Base-by-base conservation (phyloP, 2,113 vertebrate genomes). In the Monopterus albus region DNA sequence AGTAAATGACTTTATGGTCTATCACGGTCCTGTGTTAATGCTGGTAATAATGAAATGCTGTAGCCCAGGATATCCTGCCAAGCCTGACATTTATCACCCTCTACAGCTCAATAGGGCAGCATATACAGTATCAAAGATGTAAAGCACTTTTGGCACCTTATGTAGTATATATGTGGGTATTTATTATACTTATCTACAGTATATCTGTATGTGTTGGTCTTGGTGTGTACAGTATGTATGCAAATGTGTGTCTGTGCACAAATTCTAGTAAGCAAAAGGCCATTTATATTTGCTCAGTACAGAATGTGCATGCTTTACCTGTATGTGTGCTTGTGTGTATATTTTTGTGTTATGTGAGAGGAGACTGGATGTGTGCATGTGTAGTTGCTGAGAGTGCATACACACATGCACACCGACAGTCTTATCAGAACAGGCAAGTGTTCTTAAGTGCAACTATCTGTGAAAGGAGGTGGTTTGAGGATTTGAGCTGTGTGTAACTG, bases 381-480 rank as follows among this genome's bases (percentile, higher is more conserved):
- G 1, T 28, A 29, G 25, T 46, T 46, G 49, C 20, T 10, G 17
- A 28, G 61, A 5, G 2, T 58, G 67, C 52, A 56, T 25, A 35
- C 12, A 74, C 51, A 35, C 40, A 59, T 67, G 26, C 58, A 4
- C n/a, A 8, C 58, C 64, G 79, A 67, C 63, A 53, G 61, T 45
- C 68, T 85, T 79, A 87, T 87, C 81, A 65, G 20, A 29, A 73
- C 15, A 7, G 47, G 46, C 46, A 69, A 69, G 78, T 59, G 68
- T 53, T 85, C 65, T 83, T 79, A 67, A 81, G 69, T 72, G 71
- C 66, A 78, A 28, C 57, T 77, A 62, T 81, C 74, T 66, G 49
- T 70, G 40, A 78, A 70, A 47, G 58, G 53, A 75, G 65, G 74
- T 78, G 72, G 75, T 82, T 69, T 46, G 66, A 64, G 80, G 64